Base-by-base conservation (phyloP, 2,888 invertebrate species). In the Melinaea marsaeus region DNA sequence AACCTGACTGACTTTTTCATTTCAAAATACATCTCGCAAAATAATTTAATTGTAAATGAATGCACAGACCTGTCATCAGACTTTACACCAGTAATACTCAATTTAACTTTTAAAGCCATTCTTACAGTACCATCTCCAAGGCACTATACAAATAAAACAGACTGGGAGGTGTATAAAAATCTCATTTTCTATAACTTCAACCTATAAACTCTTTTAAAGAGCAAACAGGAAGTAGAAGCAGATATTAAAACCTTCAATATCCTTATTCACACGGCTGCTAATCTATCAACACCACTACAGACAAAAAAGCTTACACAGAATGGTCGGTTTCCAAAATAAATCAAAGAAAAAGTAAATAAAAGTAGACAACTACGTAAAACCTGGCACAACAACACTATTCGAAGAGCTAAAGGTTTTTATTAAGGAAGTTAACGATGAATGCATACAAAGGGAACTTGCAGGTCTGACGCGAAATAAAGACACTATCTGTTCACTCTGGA, bases 1-100 rank as follows among this genome's bases (percentile, higher is more conserved):
- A 61, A 66, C 32, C n/a, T 66, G n/a, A 13, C 63, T 11, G 58
- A 66, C 33, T 66, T 66, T n/a, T 63, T 51, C 22, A 58, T 66
- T 3, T 42, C 42, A 4, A 62, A 62, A 48, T 60, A 57, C n/a
- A 47, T 65, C 22, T 2, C 32, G 3, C 37, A 13, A 3, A 7
- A 35, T 13, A 32, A 62, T 22, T 13, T 63, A n/a, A 42, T 37
- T 3, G 51, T 62, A 13, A 58, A 63, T 37, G 45, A 51, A 47
- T 60, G 57, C 7, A 9, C 13, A 4, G 60, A 65, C n/a, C 22
- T 57, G 2, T 51, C 58, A 22, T 59, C 63, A 35, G 63, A 63
- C 22, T 59, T 59, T 34, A 63, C 56, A 35, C 59, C 63, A 33
- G 57, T 65, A 11, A 65, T 65, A 22, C 4, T 56, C 1, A 65